phyloP scores from a whole-genome alignment of 1,140 invertebrate species.

The Psix sp. region DNA sequence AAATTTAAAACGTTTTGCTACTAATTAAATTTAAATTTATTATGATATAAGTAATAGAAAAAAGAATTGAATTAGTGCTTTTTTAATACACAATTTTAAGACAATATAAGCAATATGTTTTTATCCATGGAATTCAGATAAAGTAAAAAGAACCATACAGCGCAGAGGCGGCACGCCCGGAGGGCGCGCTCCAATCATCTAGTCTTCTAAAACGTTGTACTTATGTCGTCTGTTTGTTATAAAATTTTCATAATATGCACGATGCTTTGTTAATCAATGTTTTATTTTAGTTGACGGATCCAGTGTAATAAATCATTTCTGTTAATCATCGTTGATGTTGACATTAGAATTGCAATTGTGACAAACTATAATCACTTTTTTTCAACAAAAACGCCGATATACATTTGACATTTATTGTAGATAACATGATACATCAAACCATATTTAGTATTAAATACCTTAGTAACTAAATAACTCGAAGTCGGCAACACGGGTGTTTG shows the following conservation, averaged over 20 bases:
- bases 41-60: too few relatives aligned
- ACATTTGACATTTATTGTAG: constrained; percentile 7
- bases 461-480: constrained; percentile 10
- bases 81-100: too few relatives aligned
- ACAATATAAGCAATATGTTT: too few relatives aligned
- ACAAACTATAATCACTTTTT: background rate
- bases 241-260: constrained; percentile 7
- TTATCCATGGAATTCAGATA: too few relatives aligned
- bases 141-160: too few relatives aligned
- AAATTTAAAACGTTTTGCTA: too few relatives aligned
- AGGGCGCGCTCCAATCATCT: too few relatives aligned
- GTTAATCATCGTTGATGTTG: background rate
- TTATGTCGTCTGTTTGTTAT: background rate
- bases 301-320: constrained; percentile 3
- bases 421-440: constrained; percentile 6
- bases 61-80: too few relatives aligned
- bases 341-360: background rate
- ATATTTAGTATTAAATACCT: constrained; percentile 1
- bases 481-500: constrained; percentile 1
- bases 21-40: too few relatives aligned
- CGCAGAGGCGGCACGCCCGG: too few relatives aligned
- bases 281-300: constrained; percentile 2
- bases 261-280: background rate
- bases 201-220: background rate
- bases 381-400: background rate